Conservation (phyloP, 2,113 vertebrate genomes). For the Agelaius phoeniceus region DNA sequence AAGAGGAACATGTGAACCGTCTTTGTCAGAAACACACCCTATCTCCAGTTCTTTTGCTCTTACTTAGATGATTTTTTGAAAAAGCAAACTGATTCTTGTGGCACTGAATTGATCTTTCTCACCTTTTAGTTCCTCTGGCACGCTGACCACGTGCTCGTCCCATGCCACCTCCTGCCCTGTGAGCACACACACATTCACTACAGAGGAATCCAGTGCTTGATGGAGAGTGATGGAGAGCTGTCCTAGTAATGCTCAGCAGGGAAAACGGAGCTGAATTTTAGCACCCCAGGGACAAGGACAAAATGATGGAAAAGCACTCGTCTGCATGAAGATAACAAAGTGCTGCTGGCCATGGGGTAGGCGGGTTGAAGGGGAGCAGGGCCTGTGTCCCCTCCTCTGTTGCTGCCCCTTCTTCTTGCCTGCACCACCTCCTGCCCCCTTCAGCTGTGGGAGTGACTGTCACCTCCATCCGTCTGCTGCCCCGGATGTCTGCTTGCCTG, state of each 20-base stretch:
- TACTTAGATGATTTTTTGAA: not conserved
- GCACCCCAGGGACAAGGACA: not conserved
- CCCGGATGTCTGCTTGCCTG: not conserved
- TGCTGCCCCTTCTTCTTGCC: not conserved
- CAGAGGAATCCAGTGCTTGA: not conserved
- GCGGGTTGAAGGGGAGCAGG: not conserved
- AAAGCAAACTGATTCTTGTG: not conserved
- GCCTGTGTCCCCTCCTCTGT: not conserved
- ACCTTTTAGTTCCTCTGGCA: not conserved
- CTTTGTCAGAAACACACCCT: not conserved
- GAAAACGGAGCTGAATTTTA: not conserved
- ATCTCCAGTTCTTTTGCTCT: not conserved
- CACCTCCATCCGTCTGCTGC: constrained; percentile 52
- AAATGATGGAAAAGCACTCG: not conserved
- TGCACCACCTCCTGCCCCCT: constrained; percentile 37
- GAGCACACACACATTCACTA: rapidly evolving
- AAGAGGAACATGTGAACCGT: not conserved
- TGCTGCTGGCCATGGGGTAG: not conserved
- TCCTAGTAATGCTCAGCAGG: not conserved
- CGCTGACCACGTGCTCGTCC: not conserved
- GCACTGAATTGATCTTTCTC: not conserved
- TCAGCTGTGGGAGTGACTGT: constrained; percentile 20
- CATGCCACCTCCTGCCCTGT: not conserved
- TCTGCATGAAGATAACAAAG: not conserved
- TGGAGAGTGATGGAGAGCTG: not conserved